Base-by-base conservation (phyloP, 2,797 vertebrate genomes). In the Holocentrus rufus region DNA sequence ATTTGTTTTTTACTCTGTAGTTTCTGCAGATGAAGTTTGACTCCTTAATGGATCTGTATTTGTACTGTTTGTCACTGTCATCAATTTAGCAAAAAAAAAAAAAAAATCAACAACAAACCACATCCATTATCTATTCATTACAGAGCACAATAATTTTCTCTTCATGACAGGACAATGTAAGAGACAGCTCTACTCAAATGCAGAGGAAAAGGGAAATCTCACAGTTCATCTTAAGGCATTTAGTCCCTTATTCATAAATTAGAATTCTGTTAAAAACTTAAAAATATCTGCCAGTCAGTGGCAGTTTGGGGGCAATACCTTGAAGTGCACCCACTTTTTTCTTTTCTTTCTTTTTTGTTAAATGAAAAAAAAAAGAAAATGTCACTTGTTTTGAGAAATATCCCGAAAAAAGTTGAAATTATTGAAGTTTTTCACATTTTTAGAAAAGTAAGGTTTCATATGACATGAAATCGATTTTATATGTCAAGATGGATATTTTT, bases 401-500 rank as follows among this genome's bases (percentile, higher is more conserved):
- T 53, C 34, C 6, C 31, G 17, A 44, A 74, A 54, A 54, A 52
- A 68, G 50, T 25, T 3, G 4, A 54, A 34, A 54, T 58, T 52
- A 31, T 80, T 39, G 31, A 11, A 14, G 57, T 17, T 9, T 31
- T 70, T 74, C 1, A 36, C 46, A 15, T 65, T 72, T 55, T 54
- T 2, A 18, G 8, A 65, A 22, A 30, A 67, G 44, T 11, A 1
- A 63, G n/a, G 57, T 47, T 47, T 47, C 17, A 17, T 47, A 17
- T 5, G 5, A 18, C 17, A 47, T 47, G 17, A n/a, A 47, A 17
- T n/a, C 5, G 18, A 47, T 47, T 47, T 5, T 18, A 17, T 44
- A 17, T 57, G 31, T 65, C 82, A 74, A 7, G 11, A 79, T 46
- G n/a, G 49, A 2, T 69, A 11, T 70, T 82, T 79, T 74, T 54